Base-by-base conservation (phyloP, 1,140 invertebrate species). In the Drosophila arizonae region DNA sequence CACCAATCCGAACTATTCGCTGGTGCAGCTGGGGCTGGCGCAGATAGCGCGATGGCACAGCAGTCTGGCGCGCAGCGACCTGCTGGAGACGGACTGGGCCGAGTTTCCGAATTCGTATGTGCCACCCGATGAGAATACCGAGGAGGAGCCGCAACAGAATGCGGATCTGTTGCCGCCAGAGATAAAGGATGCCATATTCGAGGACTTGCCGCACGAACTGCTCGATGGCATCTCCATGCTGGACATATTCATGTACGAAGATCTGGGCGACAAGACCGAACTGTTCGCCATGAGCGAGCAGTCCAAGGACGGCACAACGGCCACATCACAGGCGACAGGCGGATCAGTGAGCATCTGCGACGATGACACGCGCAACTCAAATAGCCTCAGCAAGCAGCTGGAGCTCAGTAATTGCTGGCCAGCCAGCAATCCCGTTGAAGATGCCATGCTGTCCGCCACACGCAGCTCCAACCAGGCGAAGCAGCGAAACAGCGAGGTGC, bases 201-300 rank as follows among this genome's bases (percentile, higher is more conserved):
- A 96, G 92, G 96, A 97, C 89, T 84, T 96, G 15, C 96, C 96
- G 41, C 95, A 96, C 77, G 96, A 96, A 81, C 90, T 96, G 33
- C 91, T 97, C 9, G 95, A 96, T 81, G 96, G 95, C 17, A 96
- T 96, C 84, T 96, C 95, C 3, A 96, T 96, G 95, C 95, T 96
- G 91, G 95, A 95, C 73, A 95, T 95, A 64, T 91, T 94, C 50
- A 94, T 94, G 93, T 93, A 93, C 33, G 95, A 95, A 41, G 93
- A 94, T 81, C 94, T 94, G 72, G 93, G 93, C 26, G 86, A 90
- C 73, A 93, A 93, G 28, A 75, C 81, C 4, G 93, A 94, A 69
- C 70, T 92, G 66, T 92, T 91, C 43, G 62, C 73, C 54, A 72
- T 90, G 46, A 88, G 73, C 54, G 90, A 91, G 6, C 90, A 90